Percentiles rank a stretch among this genome's conserved stretches.
These are phyloP conservation scores for Brachionichthys hirsutus DNA, from an alignment of 2,113 vertebrate genomes.

Conservation along the genomic window DNA sequence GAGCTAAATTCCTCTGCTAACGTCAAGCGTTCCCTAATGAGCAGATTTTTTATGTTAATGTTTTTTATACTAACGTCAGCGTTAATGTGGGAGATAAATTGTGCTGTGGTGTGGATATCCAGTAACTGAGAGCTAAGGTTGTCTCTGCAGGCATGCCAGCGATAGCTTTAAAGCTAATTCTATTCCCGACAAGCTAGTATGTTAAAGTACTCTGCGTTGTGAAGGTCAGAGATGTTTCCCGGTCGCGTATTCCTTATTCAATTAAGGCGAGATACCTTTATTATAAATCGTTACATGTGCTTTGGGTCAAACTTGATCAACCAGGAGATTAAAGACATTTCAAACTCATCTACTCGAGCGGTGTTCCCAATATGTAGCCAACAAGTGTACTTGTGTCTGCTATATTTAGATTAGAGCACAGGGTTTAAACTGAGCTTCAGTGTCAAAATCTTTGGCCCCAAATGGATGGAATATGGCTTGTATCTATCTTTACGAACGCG, in stretches of 20 bases:
- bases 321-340: slow-evolving; percentile 32
- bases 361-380: slow-evolving; percentile 54
- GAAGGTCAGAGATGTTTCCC: slow-evolving; percentile 30
- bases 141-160: slow-evolving; percentile 26
- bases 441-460: slow-evolving; percentile 52
- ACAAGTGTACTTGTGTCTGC: slow-evolving; percentile 52
- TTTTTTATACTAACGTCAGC: neutral
- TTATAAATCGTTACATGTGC: neutral
- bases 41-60: neutral
- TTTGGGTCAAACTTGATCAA: slow-evolving; percentile 1
- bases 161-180: slow-evolving; percentile 18
- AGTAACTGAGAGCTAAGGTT: slow-evolving; percentile 24
- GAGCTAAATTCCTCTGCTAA: neutral
- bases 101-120: slow-evolving; percentile 16
- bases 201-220: slow-evolving; percentile 17
- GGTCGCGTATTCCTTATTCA: neutral
- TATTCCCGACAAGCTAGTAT: neutral
- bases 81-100: slow-evolving; percentile 1
- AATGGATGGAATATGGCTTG: slow-evolving; percentile 29
- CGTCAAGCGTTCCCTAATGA: neutral
- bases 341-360: slow-evolving; percentile 31
- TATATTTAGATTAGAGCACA: slow-evolving; percentile 70
- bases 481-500: neutral
- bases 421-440: slow-evolving; percentile 40
- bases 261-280: neutral